These are phyloP conservation scores for Nomada fucata DNA, from an alignment of 2,888 invertebrate species.

Conservation along the genomic window DNA sequence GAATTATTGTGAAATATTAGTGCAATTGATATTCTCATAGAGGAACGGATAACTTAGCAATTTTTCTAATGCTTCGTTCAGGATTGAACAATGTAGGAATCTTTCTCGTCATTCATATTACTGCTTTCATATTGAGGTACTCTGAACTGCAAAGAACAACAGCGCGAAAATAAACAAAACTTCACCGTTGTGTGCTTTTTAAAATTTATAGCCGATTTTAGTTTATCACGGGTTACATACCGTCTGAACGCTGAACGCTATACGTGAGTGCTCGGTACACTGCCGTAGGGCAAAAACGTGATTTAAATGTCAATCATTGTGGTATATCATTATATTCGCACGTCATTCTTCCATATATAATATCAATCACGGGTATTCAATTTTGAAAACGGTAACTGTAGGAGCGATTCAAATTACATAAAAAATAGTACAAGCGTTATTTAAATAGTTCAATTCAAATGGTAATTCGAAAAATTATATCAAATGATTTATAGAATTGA, in stretches of 20 bases:
- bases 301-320: constrained; percentile 24
- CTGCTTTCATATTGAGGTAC: neutral
- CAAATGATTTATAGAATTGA: no score
- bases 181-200: neutral
- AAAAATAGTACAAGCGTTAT: neutral
- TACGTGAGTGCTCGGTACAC: constrained; percentile 10
- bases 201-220: constrained; percentile 21
- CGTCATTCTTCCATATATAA: neutral
- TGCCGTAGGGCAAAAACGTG: constrained; percentile 17
- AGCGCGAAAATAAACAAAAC: constrained; percentile 5
- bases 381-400: neutral
- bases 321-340: constrained; percentile 13
- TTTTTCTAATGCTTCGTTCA: neutral
- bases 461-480: no score
- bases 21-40: no score
- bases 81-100: no score
- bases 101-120: neutral
- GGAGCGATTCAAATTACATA: neutral
- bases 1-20: no score
- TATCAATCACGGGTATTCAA: neutral
- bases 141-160: neutral
- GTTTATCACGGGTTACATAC: constrained; percentile 25
- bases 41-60: no score
- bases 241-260: neutral
- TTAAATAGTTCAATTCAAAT: no score